Evolutionary conservation across 30 jellyfish, hydroid and myxozoan genomes (phyloP).

Genomic region (Morbakka virulenta): DNA sequence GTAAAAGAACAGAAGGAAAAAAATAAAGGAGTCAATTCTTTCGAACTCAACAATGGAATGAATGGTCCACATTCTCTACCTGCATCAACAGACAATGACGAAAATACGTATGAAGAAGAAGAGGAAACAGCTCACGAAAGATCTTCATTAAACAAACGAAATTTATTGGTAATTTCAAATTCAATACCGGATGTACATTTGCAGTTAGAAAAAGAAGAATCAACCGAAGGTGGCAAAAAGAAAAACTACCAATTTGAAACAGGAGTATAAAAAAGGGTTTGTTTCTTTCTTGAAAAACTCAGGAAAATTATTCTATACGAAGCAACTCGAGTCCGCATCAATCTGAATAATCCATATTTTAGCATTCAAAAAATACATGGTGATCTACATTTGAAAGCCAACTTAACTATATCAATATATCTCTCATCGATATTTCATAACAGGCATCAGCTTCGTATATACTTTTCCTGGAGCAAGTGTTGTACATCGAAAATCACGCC

Average conservation of each 20-base stretch:
- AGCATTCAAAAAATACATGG: no score
- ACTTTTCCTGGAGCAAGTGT: no score
- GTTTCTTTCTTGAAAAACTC: neutral
- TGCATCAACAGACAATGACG: slow-evolving; percentile 29
- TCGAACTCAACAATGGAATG: slow-evolving; percentile 55
- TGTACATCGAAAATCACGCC: no score
- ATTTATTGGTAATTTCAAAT: slow-evolving; percentile 33
- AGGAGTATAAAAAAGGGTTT: slow-evolving; percentile 34
- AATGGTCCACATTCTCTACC: slow-evolving; percentile 52
- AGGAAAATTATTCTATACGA: no score
- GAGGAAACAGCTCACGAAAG: slow-evolving; percentile 13
- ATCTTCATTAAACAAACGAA: slow-evolving; percentile 20
- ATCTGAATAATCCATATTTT: no score
- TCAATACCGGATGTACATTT: slow-evolving; percentile 52
- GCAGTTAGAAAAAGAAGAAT: slow-evolving; percentile 33
- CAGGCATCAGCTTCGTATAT: no score
- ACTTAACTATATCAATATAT: no score
- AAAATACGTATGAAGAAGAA: slow-evolving; percentile 31
- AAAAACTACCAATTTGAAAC: slow-evolving; percentile 44
- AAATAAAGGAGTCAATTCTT: slow-evolving; percentile 32
- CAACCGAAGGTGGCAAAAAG: no score
- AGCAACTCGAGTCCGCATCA: no score
- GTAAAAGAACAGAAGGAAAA: slow-evolving; percentile 23
- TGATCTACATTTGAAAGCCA: no score
- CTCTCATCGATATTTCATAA: no score